These are phyloP conservation scores for Catharus minimus DNA, from an alignment of 2,113 vertebrate genomes.

Conservation along the genomic window DNA sequence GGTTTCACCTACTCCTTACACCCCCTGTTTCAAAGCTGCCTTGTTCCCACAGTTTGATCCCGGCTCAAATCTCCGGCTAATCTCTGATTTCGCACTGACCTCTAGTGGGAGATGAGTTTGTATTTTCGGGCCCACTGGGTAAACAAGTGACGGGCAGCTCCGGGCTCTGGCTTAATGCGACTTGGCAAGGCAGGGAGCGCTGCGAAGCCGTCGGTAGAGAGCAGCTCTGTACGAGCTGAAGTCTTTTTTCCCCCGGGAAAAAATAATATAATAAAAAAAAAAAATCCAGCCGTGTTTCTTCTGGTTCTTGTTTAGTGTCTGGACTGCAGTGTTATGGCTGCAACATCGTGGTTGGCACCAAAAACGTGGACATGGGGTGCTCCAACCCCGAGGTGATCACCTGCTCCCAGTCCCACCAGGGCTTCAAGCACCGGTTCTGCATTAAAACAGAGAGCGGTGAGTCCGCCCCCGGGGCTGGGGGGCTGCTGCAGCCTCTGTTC, in stretches of 20 bases:
- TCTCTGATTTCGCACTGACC: slow-evolving; percentile 58
- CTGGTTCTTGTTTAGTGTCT: slow-evolving; percentile 60
- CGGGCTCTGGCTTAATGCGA: not conserved
- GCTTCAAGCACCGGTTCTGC: slow-evolving; percentile 92
- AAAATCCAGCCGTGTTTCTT: not conserved
- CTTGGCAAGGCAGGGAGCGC: slow-evolving; percentile 18
- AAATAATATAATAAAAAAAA: not conserved
- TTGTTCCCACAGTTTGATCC: not conserved
- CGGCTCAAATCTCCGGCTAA: not conserved
- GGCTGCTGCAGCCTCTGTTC: rapidly evolving
- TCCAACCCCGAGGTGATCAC: slow-evolving; percentile 88
- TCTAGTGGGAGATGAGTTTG: slow-evolving; percentile 34
- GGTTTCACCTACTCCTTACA: not conserved
- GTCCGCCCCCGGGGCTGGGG: not conserved
- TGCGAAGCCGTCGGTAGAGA: not conserved
- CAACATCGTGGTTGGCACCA: slow-evolving; percentile 85
- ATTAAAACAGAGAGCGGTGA: slow-evolving; percentile 92
- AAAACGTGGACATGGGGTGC: slow-evolving; percentile 86
- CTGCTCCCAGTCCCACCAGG: slow-evolving; percentile 89
- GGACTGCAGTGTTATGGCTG: slow-evolving; percentile 91
- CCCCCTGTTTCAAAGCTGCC: not conserved
- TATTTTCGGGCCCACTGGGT: not conserved
- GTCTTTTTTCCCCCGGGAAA: not conserved
- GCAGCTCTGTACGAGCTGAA: not conserved
- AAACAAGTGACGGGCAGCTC: not conserved